phyloP scores from a whole-genome alignment of 2,888 invertebrate genomes.

The Cynaeus angustus region DNA sequence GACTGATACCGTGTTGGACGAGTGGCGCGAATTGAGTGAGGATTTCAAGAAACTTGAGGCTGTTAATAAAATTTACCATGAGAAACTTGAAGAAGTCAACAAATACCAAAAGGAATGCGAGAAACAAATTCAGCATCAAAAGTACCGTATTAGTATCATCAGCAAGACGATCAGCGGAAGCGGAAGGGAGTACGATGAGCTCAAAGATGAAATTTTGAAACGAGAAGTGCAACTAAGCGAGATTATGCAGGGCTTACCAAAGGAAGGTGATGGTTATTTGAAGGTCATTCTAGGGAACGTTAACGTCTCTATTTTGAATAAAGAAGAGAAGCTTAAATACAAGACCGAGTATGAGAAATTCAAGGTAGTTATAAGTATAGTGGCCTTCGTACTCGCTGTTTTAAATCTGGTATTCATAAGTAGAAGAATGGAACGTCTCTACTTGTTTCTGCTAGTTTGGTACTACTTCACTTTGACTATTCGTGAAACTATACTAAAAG shows the following conservation, averaged over 20 bases:
- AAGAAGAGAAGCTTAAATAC: constrained; percentile 91
- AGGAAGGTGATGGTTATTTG: constrained; percentile 90
- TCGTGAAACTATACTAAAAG: constrained; percentile 96
- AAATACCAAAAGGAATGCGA: constrained; percentile 88
- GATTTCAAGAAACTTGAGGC: constrained; percentile 73
- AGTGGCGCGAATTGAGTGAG: constrained; percentile 59
- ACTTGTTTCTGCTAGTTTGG: constrained; percentile 97
- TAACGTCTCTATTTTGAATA: constrained; percentile 95
- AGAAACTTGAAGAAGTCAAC: constrained; percentile 86
- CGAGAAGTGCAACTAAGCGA: constrained; percentile 89
- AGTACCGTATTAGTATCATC: constrained; percentile 88
- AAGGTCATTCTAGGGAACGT: constrained; percentile 95
- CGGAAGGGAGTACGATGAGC: constrained; percentile 74
- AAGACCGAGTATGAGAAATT: constrained; percentile 99
- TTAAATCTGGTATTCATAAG: constrained; percentile 74
- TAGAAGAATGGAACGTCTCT: constrained; percentile 87
- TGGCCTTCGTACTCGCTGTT: constrained; percentile 88
- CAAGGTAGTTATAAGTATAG: constrained; percentile 92
- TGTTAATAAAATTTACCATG: constrained; percentile 85
- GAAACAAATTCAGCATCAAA: constrained; percentile 90
- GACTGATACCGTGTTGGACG: constrained; percentile 55
- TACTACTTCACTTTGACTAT: constrained; percentile 99
- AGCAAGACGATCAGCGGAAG: constrained; percentile 47
- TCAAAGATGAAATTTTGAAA: constrained; percentile 85
- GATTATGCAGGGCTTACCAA: constrained; percentile 92